Conservation (phyloP, 2,888 invertebrate genomes). For the Drosophila bunnanda region DNA sequence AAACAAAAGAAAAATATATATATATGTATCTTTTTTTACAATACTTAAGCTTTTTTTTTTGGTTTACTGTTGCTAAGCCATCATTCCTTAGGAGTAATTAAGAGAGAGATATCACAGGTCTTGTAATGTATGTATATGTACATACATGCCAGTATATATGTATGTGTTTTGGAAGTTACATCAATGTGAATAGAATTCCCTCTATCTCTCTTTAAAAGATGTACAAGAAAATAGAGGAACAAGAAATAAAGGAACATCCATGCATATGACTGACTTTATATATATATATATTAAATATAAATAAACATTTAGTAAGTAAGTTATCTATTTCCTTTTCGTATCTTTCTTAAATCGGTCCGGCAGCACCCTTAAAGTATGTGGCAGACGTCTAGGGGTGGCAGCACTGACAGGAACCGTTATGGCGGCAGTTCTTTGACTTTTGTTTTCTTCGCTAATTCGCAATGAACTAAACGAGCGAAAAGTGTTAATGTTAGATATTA, state of each 20-base stretch:
- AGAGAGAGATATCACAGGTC: neutral
- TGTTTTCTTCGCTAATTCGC: constrained; percentile 1
- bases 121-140: neutral
- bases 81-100: neutral
- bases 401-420: constrained; percentile 49
- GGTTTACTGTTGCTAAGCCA: neutral
- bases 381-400: constrained; percentile 1
- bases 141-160: neutral
- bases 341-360: neutral
- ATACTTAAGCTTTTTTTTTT: neutral
- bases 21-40: neutral
- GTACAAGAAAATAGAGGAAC: neutral
- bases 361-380: neutral
- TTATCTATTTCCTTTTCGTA: neutral
- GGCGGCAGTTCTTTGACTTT: constrained; percentile 34
- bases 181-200: neutral
- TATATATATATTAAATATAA: neutral
- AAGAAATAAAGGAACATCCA: neutral
- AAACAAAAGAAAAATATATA: neutral
- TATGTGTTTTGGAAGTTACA: neutral
- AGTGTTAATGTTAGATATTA: neutral
- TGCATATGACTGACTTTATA: too few relatives aligned
- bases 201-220: neutral
- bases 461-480: neutral
- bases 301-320: too few relatives aligned